Evolutionary conservation across 2,113 vertebrate species (phyloP).

Genomic region (Tragelaphus scriptus): DNA sequence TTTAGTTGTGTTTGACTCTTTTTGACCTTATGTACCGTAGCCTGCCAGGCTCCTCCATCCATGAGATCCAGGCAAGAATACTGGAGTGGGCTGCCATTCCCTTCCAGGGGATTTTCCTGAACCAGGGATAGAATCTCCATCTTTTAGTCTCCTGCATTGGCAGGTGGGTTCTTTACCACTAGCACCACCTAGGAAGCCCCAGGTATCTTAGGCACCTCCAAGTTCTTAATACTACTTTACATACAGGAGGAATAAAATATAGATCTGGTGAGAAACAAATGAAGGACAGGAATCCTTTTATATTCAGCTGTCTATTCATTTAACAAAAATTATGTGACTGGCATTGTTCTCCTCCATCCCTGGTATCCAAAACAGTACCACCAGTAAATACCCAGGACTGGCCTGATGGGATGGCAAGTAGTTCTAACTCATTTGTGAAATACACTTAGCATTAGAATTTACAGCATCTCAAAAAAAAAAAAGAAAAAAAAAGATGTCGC

Average conservation of each 20-base stretch:
- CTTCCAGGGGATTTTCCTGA: background rate
- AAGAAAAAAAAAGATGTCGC: background rate
- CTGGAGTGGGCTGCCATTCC: background rate
- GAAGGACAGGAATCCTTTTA: background rate
- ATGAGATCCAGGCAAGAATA: background rate
- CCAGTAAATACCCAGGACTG: background rate
- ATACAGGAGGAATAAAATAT: background rate
- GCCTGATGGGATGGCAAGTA: background rate
- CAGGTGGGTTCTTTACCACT: background rate
- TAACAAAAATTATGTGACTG: background rate
- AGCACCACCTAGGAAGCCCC: background rate
- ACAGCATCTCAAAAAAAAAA: background rate
- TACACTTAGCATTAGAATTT: background rate
- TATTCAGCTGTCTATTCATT: background rate
- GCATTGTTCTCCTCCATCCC: background rate
- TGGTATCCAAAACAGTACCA: background rate
- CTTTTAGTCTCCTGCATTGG: background rate
- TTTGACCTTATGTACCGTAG: background rate
- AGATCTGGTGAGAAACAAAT: background rate
- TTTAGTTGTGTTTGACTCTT: background rate
- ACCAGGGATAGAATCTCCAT: background rate
- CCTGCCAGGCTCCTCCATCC: background rate
- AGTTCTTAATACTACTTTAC: background rate
- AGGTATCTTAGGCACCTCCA: background rate
- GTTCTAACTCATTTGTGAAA: background rate